Base-by-base conservation (phyloP, 1,140 invertebrate genomes). In the Caenorhabditis remanei region DNA sequence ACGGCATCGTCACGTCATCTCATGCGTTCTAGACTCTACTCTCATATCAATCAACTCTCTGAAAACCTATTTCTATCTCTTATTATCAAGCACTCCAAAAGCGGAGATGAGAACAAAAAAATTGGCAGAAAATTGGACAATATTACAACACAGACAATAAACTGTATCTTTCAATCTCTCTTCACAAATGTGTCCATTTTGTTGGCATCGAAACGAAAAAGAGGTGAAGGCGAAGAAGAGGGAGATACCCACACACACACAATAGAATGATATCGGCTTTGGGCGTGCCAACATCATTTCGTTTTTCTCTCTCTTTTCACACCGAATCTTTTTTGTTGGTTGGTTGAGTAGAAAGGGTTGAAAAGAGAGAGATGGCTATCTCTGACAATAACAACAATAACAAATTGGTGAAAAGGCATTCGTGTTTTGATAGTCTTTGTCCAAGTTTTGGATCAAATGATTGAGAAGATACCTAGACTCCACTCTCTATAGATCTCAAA, bases 181-280 rank as follows among this genome's bases (percentile, higher is more conserved):
- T 19, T 63, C 24, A 24, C 61, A 13, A 32, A 14, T 63, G 5
- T 53, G 50, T 53, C 50, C 2, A 11, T 53, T 63, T 32, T 63
- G 8, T 32, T 8, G 21, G 24, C 24, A 79, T 79, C 40, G 43
- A 50, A 79, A 50, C 46, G 71, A 48, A 13, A 65, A 41, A 14
- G 6, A 53, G 16, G 4, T 67, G 19, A 16, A 32, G 32, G 32
- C 32, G 67, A 46, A 32, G 14, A 16, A 43, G n/a, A 16, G n/a
- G n/a, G 43, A 71, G 71, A 79, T 48, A 79, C 46, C 46, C 46
- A 75, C 19, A 53, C 46, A 75, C 19, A 53, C 46, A 50, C 65
- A 46, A 63, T 32, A 32, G 65, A 71, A 79, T 79, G 71, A 79
- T 79, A 79, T 79, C 71, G 71, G 71, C 71, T 79, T 79, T 79